Evolutionary conservation across 2,888 invertebrate genomes (phyloP).

Genomic region (Gastracanthus pulcherrimus): DNA sequence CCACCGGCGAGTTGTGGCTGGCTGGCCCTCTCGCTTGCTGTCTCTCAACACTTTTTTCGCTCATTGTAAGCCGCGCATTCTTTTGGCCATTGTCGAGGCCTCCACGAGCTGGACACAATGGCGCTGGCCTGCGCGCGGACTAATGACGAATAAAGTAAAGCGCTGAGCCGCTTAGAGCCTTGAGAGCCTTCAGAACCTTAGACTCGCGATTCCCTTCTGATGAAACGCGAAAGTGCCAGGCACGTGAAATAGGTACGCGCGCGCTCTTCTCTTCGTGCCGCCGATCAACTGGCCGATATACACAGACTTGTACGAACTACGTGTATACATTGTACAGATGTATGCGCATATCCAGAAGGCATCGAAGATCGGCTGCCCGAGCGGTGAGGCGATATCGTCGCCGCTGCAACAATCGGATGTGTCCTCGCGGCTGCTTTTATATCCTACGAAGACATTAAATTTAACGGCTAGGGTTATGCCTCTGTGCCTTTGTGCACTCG

Average conservation of each 20-base stretch:
- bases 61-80: conserved; percentile 29
- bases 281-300: conserved; percentile 26
- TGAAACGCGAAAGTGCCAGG: conserved; percentile 34
- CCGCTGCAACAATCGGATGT: conserved; percentile 38
- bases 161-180: neutral
- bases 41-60: conserved; percentile 30
- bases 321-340: too few relatives aligned
- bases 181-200: neutral
- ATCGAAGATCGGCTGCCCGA: conserved; percentile 1
- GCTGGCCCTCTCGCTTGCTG: neutral
- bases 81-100: conserved; percentile 10
- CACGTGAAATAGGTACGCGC: conserved; percentile 34
- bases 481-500: conserved; percentile 12
- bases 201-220: neutral
- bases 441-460: conserved; percentile 65
- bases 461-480: conserved; percentile 62
- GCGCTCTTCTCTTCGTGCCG: neutral
- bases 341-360: too few relatives aligned
- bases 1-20: conserved; percentile 4
- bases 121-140: neutral
- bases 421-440: conserved; percentile 62
- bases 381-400: conserved; percentile 4
- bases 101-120: too few relatives aligned
- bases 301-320: neutral
- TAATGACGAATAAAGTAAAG: conserved; percentile 51